These are phyloP conservation scores for Orchesellides sinensis DNA, from an alignment of 2,888 invertebrate genomes.

Conservation along the genomic window DNA sequence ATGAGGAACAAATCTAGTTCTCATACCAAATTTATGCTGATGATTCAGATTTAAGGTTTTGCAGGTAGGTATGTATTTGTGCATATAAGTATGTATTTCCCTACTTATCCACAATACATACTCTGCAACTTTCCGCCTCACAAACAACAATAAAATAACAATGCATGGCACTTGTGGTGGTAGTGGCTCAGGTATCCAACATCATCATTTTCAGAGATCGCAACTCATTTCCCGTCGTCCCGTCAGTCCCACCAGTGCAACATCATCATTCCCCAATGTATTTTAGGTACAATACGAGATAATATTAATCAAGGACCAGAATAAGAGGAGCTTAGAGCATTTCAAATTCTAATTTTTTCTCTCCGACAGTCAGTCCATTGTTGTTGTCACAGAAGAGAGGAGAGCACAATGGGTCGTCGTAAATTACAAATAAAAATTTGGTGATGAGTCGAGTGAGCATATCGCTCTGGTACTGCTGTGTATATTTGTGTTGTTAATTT, in stretches of 20 bases:
- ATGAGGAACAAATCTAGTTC: too few relatives aligned
- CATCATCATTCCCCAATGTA: slow-evolving; percentile 14
- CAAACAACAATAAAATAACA: slow-evolving; percentile 34
- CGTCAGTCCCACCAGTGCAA: slow-evolving; percentile 28
- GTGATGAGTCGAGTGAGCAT: not conserved
- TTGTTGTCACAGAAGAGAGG: slow-evolving; percentile 65
- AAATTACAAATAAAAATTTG: not conserved
- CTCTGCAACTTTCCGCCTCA: slow-evolving; percentile 21
- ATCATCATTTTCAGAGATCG: slow-evolving; percentile 37
- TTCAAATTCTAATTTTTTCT: slow-evolving; percentile 43
- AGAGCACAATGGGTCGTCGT: slow-evolving; percentile 1
- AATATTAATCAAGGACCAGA: not conserved
- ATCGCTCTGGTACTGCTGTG: not conserved
- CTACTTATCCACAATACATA: too few relatives aligned
- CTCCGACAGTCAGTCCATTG: slow-evolving; percentile 53
- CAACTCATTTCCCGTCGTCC: slow-evolving; percentile 62
- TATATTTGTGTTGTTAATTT: not conserved
- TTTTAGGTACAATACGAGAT: not conserved
- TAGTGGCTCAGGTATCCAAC: slow-evolving; percentile 11
- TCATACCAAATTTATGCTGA: too few relatives aligned
- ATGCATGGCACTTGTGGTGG: slow-evolving; percentile 17
- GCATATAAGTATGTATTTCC: too few relatives aligned
- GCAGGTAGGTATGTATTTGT: too few relatives aligned
- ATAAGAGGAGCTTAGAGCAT: slow-evolving; percentile 44
- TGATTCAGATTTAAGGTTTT: too few relatives aligned